A percentile compares a stretch with the other conserved stretches of the same genome.
Evolutionary conservation across 2,113 vertebrate genomes (phyloP).

Genomic region (Paraplagusia blochii): DNA sequence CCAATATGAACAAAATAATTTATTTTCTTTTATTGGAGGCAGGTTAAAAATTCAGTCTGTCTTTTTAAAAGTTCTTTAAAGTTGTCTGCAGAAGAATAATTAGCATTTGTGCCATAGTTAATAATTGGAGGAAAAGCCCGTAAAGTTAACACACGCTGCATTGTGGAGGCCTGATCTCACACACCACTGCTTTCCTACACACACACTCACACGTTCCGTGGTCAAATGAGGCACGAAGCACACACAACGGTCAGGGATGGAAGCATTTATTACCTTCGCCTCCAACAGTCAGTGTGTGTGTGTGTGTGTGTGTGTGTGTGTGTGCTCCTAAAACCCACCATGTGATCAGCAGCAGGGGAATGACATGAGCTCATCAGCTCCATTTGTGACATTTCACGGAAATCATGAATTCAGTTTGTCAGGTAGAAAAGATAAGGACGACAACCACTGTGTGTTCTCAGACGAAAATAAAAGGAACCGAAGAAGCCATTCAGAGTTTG

Average conservation of each 20-base stretch:
- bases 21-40: no score
- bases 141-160: background rate
- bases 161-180: background rate
- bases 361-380: background rate
- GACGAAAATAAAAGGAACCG: background rate
- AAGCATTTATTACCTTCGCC: background rate
- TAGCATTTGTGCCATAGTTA: background rate
- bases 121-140: background rate
- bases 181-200: conserved; percentile 1
- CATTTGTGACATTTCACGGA: background rate
- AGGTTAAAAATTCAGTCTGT: no score
- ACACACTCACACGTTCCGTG: background rate
- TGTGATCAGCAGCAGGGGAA: background rate
- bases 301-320: background rate
- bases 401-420: background rate
- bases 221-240: background rate
- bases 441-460: background rate
- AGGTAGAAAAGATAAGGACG: background rate
- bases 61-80: no score
- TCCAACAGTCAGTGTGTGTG: background rate
- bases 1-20: no score
- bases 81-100: background rate
- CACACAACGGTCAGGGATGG: background rate
- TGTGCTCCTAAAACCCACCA: background rate
- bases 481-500: background rate